phyloP scores from a whole-genome alignment of 2,797 vertebrate genomes.

The Liasis olivaceus region DNA sequence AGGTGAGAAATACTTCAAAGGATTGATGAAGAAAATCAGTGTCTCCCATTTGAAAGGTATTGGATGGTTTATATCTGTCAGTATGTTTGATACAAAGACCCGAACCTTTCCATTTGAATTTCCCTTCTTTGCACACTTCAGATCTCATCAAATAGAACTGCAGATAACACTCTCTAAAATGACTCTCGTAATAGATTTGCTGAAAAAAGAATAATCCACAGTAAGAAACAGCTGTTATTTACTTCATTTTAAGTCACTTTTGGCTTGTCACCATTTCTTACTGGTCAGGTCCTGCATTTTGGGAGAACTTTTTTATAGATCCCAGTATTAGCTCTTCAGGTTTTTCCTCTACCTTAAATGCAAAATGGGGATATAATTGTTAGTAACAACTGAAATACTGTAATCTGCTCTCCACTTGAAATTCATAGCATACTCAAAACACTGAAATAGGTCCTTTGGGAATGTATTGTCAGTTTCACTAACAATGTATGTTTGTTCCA shows the following conservation, averaged over 20 bases:
- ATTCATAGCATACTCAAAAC: neutral
- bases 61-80: slow-evolving; percentile 52
- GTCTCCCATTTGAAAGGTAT: slow-evolving; percentile 14
- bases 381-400: neutral
- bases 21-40: slow-evolving; percentile 9
- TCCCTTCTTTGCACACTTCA: slow-evolving; percentile 43
- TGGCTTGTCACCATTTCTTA: neutral
- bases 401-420: neutral
- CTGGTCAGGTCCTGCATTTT: neutral
- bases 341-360: neutral
- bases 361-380: neutral
- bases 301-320: neutral
- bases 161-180: slow-evolving; percentile 45
- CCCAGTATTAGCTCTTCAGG: neutral
- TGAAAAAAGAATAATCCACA: slow-evolving; percentile 40
- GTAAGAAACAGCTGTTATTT: slow-evolving; percentile 18
- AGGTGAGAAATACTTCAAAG: neutral
- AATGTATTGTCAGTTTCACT: neutral
- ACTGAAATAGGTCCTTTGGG: neutral
- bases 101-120: slow-evolving; percentile 51
- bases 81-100: slow-evolving; percentile 43
- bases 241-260: slow-evolving; percentile 15
- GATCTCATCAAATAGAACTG: slow-evolving; percentile 31
- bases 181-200: slow-evolving; percentile 35
- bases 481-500: neutral